phyloP scores from a whole-genome alignment of 2,888 invertebrate species.

The Rhodophaea formosa region DNA sequence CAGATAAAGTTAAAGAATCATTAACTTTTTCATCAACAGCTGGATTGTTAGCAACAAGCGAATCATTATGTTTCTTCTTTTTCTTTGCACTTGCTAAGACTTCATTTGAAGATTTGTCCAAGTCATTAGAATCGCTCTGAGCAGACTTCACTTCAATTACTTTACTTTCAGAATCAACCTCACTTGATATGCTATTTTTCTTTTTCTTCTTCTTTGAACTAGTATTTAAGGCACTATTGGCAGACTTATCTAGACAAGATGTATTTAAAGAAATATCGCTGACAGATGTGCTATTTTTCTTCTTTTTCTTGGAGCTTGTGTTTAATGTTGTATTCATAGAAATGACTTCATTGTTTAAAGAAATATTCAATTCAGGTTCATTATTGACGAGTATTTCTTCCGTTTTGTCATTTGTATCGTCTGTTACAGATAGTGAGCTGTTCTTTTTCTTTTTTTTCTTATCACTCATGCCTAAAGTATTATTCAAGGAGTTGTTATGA shows the following conservation, averaged over 20 bases:
- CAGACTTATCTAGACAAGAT: slow-evolving; percentile 19
- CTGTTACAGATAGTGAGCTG: neutral
- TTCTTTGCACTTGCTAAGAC: neutral
- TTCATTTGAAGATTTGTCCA: neutral
- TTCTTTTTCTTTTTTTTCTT: slow-evolving; percentile 21
- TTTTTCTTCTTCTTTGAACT: slow-evolving; percentile 18
- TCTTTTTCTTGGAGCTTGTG: slow-evolving; percentile 15
- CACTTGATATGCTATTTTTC: slow-evolving; percentile 20
- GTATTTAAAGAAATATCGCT: neutral
- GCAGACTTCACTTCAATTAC: neutral
- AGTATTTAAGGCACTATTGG: slow-evolving; percentile 14
- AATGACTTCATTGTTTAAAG: slow-evolving; percentile 13
- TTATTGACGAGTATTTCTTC: neutral
- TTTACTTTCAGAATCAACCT: neutral
- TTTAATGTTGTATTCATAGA: slow-evolving; percentile 17
- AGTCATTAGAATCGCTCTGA: neutral
- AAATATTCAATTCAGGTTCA: neutral
- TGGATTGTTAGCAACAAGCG: neutral
- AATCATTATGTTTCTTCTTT: neutral
- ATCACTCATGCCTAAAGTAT: slow-evolving; percentile 19
- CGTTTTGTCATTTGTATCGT: neutral
- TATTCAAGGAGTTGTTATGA: slow-evolving; percentile 21
- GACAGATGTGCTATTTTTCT: slow-evolving; percentile 19
- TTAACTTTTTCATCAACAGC: neutral
- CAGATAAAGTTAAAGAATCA: slow-evolving; percentile 17